Evolutionary conservation across 1,140 invertebrate species (phyloP), one percentile per base, ranked within the genome.

Genomic region (Euura saliciscinereae): DNA sequence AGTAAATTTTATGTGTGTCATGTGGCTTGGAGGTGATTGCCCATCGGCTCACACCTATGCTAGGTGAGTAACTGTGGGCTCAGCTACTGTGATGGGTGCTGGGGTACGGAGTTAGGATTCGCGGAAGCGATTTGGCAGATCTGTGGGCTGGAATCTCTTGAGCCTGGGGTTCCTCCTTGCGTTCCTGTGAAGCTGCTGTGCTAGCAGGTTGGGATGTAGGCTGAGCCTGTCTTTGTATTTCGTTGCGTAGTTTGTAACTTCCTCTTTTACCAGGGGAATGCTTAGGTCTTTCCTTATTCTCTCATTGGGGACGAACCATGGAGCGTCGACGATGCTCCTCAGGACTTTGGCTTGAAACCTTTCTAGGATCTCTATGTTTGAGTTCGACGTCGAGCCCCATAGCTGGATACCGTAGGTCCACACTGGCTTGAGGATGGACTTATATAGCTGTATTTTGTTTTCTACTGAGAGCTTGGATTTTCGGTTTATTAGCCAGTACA

Each of bases 321-420:
- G 75, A n/a, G 75, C 74, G 77, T 78, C 71, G 46, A 78, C 69
- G n/a, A 78, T 76, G 10, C 45, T 66, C 44, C 78, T 45, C n/a
- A 78, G 74, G 42, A 77, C 71, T 74, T 76, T 80, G 13, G 75
- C 76, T 45, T 80, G 78, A 43, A 75, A 78, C 70, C 71, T 73
- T 75, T 84, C 71, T 7, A 81, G 59, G 6, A 78, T 77, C 46
- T 76, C 59, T 43, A 79, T 74, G 51, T 80, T 81, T 28, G 76
- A 78, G 13, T 80, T 76, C 43, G 72, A 77, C 10, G 83, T 77
- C 42, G 72, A 76, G 43, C 78, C 80, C 81, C 78, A 84, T 42
- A 84, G 66, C 71, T 82, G 75, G 5, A 81, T 77, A 3, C 79
- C 82, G 73, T 84, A 82, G 4, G 71, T 79, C 79, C 81, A 84